Evolutionary conservation across 2,113 vertebrate species (phyloP).

Genomic region (Catagonus wagneri): DNA sequence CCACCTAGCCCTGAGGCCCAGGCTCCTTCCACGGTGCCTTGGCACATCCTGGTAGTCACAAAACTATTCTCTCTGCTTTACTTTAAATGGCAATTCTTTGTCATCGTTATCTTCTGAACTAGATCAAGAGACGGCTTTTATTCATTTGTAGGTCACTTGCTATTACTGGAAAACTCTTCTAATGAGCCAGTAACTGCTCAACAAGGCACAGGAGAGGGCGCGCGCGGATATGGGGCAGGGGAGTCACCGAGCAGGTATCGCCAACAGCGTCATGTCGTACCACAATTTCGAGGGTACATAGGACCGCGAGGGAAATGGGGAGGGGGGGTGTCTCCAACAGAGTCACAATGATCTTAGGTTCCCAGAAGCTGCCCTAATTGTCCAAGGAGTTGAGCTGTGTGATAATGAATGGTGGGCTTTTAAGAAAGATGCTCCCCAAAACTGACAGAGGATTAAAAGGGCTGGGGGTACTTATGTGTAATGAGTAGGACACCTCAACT

Average conservation of each 20-base stretch:
- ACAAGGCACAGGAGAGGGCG: neutral
- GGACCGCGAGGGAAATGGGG: neutral
- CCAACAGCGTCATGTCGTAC: neutral
- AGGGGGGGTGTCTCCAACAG: neutral
- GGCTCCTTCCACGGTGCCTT: neutral
- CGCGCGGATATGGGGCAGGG: neutral
- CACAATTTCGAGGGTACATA: neutral
- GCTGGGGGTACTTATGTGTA: neutral
- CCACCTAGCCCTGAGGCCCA: neutral
- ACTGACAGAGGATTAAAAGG: neutral
- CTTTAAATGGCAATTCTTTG: constrained; percentile 11
- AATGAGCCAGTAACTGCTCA: neutral
- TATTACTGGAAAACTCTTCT: constrained; percentile 46
- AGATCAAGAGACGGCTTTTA: constrained; percentile 28
- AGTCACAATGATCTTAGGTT: neutral
- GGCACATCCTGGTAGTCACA: neutral
- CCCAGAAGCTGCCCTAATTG: neutral
- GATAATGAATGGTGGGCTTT: neutral
- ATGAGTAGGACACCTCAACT: neutral
- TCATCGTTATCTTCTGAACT: constrained; percentile 28
- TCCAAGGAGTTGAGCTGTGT: neutral
- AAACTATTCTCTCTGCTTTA: neutral
- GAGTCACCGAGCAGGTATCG: neutral
- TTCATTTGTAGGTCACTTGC: constrained; percentile 51
- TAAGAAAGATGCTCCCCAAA: neutral